These are phyloP conservation scores for Stictocephala bisonia DNA, from an alignment of 2,888 invertebrate genomes.

Conservation along the genomic window DNA sequence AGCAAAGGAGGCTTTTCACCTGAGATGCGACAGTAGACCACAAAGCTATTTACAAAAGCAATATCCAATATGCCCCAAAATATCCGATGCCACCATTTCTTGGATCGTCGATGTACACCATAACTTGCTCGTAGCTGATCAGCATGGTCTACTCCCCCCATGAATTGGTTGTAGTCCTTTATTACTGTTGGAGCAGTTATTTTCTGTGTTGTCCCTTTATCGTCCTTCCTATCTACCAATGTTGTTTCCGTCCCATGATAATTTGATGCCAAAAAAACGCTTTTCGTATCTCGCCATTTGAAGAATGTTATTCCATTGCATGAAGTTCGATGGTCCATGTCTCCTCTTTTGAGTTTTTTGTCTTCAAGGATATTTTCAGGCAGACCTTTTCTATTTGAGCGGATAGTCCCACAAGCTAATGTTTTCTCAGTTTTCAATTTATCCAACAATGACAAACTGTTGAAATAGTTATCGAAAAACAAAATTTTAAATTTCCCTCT, in stretches of 20 bases:
- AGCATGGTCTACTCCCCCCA: no score
- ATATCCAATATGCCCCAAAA: no score
- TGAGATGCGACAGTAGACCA: no score
- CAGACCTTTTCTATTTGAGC: constrained; percentile 15
- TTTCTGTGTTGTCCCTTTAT: no score
- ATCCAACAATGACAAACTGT: background rate
- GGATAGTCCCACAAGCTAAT: constrained; percentile 11
- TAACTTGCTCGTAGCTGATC: no score
- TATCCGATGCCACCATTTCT: no score
- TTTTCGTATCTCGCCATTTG: constrained; percentile 23
- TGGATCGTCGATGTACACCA: no score
- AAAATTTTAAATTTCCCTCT: background rate
- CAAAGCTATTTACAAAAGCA: no score
- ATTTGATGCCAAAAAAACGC: constrained; percentile 12
- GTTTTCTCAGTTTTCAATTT: constrained; percentile 8
- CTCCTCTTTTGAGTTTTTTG: constrained; percentile 5
- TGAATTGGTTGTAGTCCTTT: no score
- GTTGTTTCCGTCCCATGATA: constrained; percentile 4
- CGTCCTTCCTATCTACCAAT: no score
- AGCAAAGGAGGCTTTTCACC: no score
- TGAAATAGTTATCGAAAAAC: constrained; percentile 25
- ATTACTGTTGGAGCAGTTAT: no score
- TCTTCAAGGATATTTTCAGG: background rate
- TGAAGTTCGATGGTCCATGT: background rate
- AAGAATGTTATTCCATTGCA: background rate